Conservation (phyloP, 2,797 vertebrate genomes). For the Intellagama lesueurii region DNA sequence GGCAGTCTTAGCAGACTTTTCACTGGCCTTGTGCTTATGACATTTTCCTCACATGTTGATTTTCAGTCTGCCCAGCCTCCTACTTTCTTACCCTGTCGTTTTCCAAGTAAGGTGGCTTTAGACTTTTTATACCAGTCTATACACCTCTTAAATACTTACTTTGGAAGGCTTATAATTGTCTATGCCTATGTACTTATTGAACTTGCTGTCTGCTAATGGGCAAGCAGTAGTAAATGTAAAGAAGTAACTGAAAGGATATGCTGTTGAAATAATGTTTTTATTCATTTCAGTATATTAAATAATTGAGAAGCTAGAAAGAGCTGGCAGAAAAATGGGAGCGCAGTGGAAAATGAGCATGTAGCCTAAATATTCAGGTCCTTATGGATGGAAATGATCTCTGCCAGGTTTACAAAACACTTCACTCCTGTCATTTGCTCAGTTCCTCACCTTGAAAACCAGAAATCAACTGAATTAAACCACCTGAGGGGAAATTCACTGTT, state of each 20-base stretch:
- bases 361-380: constrained; percentile 73
- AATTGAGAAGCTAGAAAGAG: constrained; percentile 70
- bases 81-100: constrained; percentile 27
- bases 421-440: neutral
- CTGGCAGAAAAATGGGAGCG: constrained; percentile 61
- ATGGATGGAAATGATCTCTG: constrained; percentile 68
- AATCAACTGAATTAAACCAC: neutral
- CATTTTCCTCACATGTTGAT: constrained; percentile 23
- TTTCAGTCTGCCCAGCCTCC: constrained; percentile 31
- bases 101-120: constrained; percentile 19
- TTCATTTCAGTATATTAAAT: constrained; percentile 53
- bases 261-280: constrained; percentile 61
- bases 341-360: constrained; percentile 71
- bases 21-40: neutral
- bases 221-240: constrained; percentile 54
- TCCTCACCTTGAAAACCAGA: neutral
- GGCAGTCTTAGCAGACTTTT: neutral
- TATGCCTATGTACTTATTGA: constrained; percentile 31
- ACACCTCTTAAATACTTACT: constrained; percentile 42
- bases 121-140: constrained; percentile 9
- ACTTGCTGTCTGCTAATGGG: constrained; percentile 39
- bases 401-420: constrained; percentile 47
- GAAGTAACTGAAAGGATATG: constrained; percentile 51
- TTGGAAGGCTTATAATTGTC: constrained; percentile 48
- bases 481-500: neutral